Evolutionary conservation across 2,113 vertebrate genomes (phyloP), one percentile per base, ranked within the genome.

Genomic region (Thymallus thymallus): DNA sequence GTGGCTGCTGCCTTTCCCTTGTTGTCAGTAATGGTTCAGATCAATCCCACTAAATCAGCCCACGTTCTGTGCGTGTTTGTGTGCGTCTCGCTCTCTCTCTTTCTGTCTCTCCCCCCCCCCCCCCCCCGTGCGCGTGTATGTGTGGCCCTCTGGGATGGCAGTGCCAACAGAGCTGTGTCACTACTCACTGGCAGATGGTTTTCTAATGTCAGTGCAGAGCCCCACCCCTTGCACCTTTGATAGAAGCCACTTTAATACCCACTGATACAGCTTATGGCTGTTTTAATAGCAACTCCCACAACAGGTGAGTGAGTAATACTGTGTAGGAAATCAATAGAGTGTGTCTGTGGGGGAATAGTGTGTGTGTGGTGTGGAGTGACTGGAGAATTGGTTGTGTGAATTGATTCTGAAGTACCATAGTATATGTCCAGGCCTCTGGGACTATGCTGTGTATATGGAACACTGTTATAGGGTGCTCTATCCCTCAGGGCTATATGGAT

Each of bases 181-280:
- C 84, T 88, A 87, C 86, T 87, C 84, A 84, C 84, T 88, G 87
- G 81, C 88, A 91, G 88, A 90, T 90, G 90, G 80, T 83, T 88
- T 88, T 85, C 78, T 88, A 88, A 91, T 88, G 85, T 86, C 87
- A 74, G 1, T 16, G 16, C 22, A 22, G 18, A 60, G 18, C 2
- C n/a, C 56, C 65, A 76, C 82, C 86, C 35, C 76, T 80, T 77
- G 85, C 88, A 81, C 69, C 0, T 22, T 80, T 90, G 87, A 91
- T 91, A 86, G 85, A 90, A 89, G 65, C 83, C 82, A 73, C 82
- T 80, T 82, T 88, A 87, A 87, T 82, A 82, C 82, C 82, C 81
- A 75, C 85, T 60, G 56, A 84, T 82, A 82, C 82, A 75, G 80
- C 78, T 86, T 77, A 78, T 84, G 80, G 80, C 80, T 76, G 83